Conservation (phyloP, 2,888 invertebrate genomes). For the Chironomus tentans region DNA sequence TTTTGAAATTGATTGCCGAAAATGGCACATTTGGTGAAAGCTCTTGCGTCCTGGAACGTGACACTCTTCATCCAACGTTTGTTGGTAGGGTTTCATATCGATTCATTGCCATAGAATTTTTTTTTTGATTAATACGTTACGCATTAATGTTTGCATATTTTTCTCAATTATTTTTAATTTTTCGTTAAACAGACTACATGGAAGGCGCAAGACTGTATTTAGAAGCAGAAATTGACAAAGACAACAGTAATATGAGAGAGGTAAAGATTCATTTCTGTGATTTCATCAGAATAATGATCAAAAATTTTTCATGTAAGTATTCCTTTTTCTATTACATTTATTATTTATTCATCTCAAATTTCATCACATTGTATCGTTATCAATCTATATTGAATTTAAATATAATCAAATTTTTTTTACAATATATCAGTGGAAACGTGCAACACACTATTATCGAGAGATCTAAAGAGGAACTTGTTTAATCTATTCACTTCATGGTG, state of each 20-base stretch:
- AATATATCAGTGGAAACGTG: constrained; percentile 67
- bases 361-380: neutral
- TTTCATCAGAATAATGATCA: constrained; percentile 87
- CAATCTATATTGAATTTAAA: neutral
- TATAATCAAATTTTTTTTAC: neutral
- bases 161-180: neutral
- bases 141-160: too few relatives aligned
- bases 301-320: constrained; percentile 77
- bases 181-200: constrained; percentile 72
- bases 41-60: constrained; percentile 71
- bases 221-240: constrained; percentile 90
- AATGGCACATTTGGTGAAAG: constrained; percentile 82
- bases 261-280: constrained; percentile 90
- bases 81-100: constrained; percentile 45
- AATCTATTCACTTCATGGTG: constrained; percentile 91
- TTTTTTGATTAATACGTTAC: too few relatives aligned
- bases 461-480: constrained; percentile 79
- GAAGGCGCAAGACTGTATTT: constrained; percentile 87
- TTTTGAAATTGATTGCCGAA: constrained; percentile 86
- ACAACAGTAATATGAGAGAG: constrained; percentile 75
- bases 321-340: constrained; percentile 29
- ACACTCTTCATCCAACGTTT: constrained; percentile 74
- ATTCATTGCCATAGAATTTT: too few relatives aligned
- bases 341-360: neutral
- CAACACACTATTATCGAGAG: constrained; percentile 74